Evolutionary conservation across 1,140 invertebrate genomes (phyloP), one percentile per base, ranked within the genome.

Genomic region (Hestina assimilis): DNA sequence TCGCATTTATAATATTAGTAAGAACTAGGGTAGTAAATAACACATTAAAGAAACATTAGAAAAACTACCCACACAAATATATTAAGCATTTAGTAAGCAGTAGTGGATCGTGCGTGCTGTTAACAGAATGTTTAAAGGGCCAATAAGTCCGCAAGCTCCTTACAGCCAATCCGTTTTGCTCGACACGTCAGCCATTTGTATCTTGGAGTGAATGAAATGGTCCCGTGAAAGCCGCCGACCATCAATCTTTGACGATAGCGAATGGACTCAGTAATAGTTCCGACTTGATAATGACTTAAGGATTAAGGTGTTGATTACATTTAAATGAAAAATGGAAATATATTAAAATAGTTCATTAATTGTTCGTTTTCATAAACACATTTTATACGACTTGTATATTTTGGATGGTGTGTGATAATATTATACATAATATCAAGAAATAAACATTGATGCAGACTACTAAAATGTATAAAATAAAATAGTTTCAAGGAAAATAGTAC

Each of bases 161-260:
- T 61, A 48, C 15, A 47, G 54, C 26, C 53, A 42, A 62, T 46
- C 46, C 56, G 52, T 64, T 69, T 72, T 66, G 57, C 69, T 31
- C 54, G 61, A 61, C 69, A 68, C 59, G 58, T 69, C 59, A 42
- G 45, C 65, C 62, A 71, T 71, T 71, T 71, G 69, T 71, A 68
- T 64, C 43, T 63, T 47, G 42, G 50, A 63, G 64, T 66, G 66
- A 72, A 66, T 69, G 59, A 57, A 66, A 66, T 60, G 31, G 60
- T 54, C 66, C 59, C 41, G 55, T 62, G 55, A 59, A 64, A 61
- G 55, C 50, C 45, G 28, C 62, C 35, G 43, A 51, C 59, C 65
- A 68, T 71, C 69, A 66, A 68, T 71, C 65, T 71, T 60, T 17
- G 35, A 35, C 42, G 57, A 56, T 61, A 64, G 45, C 28, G 33